A percentile compares a stretch with the other conserved stretches of the same genome.
Evolutionary conservation across 2,888 invertebrate genomes (phyloP).

Genomic region (Notocelia uddmanniana): DNA sequence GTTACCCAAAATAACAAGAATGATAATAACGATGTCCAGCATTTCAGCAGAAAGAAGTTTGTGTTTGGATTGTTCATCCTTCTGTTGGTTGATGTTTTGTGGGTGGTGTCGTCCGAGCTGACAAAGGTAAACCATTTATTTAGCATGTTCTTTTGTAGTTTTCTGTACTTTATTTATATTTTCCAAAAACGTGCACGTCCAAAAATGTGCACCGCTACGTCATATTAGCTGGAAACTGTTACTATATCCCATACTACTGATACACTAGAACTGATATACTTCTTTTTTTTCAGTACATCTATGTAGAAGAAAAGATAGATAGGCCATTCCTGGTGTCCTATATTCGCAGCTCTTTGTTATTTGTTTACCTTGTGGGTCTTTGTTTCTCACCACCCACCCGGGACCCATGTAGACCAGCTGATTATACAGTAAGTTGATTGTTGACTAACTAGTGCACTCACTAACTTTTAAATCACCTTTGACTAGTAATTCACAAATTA

Average conservation of each 20-base stretch:
- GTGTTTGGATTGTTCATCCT: slow-evolving; percentile 94
- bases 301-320: slow-evolving; percentile 93
- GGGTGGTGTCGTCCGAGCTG: slow-evolving; percentile 98
- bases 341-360: slow-evolving; percentile 97
- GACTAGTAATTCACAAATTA: no score
- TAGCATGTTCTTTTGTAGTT: no score
- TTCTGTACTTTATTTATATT: background rate
- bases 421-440: slow-evolving; percentile 88
- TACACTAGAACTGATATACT: no score
- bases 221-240: no score
- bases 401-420: slow-evolving; percentile 91
- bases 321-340: slow-evolving; percentile 99
- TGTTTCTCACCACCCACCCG: slow-evolving; percentile 96
- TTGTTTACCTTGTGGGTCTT: slow-evolving; percentile 95
- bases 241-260: no score
- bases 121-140: slow-evolving; percentile 90
- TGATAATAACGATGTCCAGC: slow-evolving; percentile 72
- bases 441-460: background rate
- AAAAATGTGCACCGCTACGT: no score
- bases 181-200: no score
- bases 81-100: slow-evolving; percentile 96
- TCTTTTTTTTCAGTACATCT: slow-evolving; percentile 90
- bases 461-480: background rate
- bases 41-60: slow-evolving; percentile 82
- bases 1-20: slow-evolving; percentile 74